Evolutionary conservation across 1,140 invertebrate species (phyloP).

Genomic region (Papilio machaon): DNA sequence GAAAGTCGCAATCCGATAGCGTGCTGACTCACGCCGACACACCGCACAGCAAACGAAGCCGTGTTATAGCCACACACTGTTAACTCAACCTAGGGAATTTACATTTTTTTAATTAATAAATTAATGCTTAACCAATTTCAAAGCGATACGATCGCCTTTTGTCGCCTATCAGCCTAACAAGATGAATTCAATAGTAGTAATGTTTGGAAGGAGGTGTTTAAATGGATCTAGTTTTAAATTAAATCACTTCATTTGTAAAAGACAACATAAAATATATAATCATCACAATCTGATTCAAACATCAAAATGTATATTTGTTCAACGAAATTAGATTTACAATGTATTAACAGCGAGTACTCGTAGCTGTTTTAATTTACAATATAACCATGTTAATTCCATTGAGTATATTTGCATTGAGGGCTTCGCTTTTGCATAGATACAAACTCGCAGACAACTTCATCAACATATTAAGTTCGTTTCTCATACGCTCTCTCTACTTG

Average conservation of each 20-base stretch:
- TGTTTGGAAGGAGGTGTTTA: too few relatives aligned
- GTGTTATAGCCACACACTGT: background rate
- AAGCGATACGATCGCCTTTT: background rate
- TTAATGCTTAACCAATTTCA: background rate
- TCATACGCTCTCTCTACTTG: background rate
- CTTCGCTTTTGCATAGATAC: constrained; percentile 54
- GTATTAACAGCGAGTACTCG: background rate
- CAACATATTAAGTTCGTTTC: constrained; percentile 52
- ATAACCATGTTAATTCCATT: constrained; percentile 40
- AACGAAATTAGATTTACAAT: constrained; percentile 9
- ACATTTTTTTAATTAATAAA: background rate
- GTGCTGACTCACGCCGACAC: constrained; percentile 1
- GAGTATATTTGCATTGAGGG: constrained; percentile 40
- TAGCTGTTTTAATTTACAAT: constrained; percentile 15
- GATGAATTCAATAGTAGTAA: too few relatives aligned
- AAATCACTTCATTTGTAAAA: background rate
- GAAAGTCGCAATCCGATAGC: constrained; percentile 19
- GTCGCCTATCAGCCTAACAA: background rate
- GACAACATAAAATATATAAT: background rate
- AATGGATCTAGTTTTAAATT: background rate
- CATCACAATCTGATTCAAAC: background rate
- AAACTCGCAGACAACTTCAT: constrained; percentile 28
- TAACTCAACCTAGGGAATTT: background rate
- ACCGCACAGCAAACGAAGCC: background rate
- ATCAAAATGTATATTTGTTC: background rate